Evolutionary conservation across 2,888 invertebrate genomes (phyloP), one percentile per base, ranked within the genome.

Genomic region (Villa cingulata): DNA sequence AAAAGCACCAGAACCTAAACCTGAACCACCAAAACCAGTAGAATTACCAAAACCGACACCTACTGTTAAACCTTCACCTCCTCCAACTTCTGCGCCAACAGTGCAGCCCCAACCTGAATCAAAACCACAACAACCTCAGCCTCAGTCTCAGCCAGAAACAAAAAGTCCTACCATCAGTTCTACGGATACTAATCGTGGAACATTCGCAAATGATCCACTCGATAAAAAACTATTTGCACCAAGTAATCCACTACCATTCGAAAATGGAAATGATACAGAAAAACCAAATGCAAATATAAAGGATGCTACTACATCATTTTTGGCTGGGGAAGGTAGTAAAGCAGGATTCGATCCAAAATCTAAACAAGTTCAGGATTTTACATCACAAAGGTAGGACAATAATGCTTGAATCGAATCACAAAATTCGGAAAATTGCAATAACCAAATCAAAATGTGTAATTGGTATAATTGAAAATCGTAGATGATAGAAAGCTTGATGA

Each of bases 291-390:
- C 58, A 43, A 60, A 63, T 52, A 42, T 63, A 4, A 66, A 66
- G 57, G 61, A 62, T 54, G 66, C 65, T 47, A 68, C 64, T 43
- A 57, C 55, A 38, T 63, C 63, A 27, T 68, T 68, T 45, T 58
- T 68, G 36, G 59, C 58, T 43, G 59, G 59, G 46, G 68, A 68
- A 51, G 53, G 54, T 19, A n/a, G n/a, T n/a, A n/a, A n/a, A n/a
- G n/a, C n/a, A n/a, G 29, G 42, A 7, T 32, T 36, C 16, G n/a
- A 5, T 37, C 3, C 16, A 5, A 32, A 14, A 6, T 7, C 4
- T 6, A 32, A 32, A 32, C 29, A 9, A 32, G 3, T 12, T 12
- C 29, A 32, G 12, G 29, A 32, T 32, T 3, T 32, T 12, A 12
- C 12, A 3, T 32, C 12, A 14, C 43, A 46, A 51, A 51, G 51